Evolutionary conservation across 2,113 vertebrate species (phyloP).

Genomic region (Oxygymnocypris stewartii): DNA sequence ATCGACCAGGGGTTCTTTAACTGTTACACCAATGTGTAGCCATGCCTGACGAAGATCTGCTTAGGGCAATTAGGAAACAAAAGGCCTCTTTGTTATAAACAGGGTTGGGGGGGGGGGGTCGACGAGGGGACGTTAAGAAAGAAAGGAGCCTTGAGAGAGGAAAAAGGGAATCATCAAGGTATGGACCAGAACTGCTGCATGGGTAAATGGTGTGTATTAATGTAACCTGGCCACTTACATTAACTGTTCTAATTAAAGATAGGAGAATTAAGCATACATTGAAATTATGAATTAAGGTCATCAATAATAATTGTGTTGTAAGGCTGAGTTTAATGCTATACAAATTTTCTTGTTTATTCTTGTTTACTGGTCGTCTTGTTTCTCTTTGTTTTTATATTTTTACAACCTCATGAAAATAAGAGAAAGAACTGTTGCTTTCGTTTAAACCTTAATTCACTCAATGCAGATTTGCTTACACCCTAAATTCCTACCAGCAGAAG

Average conservation of each 20-base stretch:
- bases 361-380: background rate
- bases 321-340: background rate
- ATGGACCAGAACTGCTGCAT: background rate
- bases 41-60: slow-evolving; percentile 48
- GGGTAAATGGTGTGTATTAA: background rate
- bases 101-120: slow-evolving; percentile 29
- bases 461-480: background rate
- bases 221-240: background rate
- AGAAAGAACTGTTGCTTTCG: background rate
- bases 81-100: slow-evolving; percentile 52
- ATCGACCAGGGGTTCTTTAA: slow-evolving; percentile 1
- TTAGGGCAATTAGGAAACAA: slow-evolving; percentile 56
- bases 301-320: slow-evolving; percentile 2
- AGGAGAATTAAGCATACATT: background rate
- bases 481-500: background rate
- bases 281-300: background rate
- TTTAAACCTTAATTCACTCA: background rate
- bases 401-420: too few species aligned
- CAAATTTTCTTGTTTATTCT: too few species aligned
- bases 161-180: slow-evolving; percentile 36
- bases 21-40: slow-evolving; percentile 39
- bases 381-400: background rate
- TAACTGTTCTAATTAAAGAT: background rate
- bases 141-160: slow-evolving; percentile 19
- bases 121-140: slow-evolving; percentile 38